These are phyloP conservation scores for Bettongia penicillata DNA, from an alignment of 2,113 vertebrate species.

Conservation along the genomic window DNA sequence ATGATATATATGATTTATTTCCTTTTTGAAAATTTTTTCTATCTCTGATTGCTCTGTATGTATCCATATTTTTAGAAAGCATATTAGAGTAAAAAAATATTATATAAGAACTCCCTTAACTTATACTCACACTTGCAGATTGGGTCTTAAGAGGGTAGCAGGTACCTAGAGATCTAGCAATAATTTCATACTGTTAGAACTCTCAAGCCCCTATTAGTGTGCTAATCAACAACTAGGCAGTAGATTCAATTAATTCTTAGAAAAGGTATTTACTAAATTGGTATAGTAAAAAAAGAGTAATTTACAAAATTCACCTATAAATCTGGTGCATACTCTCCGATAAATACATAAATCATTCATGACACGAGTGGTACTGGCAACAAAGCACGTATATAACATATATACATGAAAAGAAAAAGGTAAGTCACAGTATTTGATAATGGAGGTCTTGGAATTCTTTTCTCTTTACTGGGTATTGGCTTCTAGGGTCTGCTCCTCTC, in stretches of 20 bases:
- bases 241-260: too few relatives aligned
- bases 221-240: too few relatives aligned
- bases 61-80: not conserved
- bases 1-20: not conserved
- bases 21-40: not conserved
- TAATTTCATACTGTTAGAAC: too few relatives aligned
- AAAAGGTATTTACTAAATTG: too few relatives aligned
- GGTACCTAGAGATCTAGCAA: too few relatives aligned
- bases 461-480: not conserved
- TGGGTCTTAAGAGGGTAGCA: not conserved
- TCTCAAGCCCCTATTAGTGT: too few relatives aligned
- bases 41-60: not conserved
- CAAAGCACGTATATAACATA: not conserved
- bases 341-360: not conserved
- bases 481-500: not conserved
- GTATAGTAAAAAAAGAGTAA: too few relatives aligned
- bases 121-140: not conserved
- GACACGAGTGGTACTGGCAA: not conserved
- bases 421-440: not conserved
- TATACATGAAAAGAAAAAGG: not conserved
- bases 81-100: not conserved
- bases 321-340: too few relatives aligned
- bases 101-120: not conserved
- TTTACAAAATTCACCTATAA: too few relatives aligned
- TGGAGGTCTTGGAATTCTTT: too few relatives aligned